phyloP scores from a whole-genome alignment of 1,140 invertebrate genomes.

The Pseudoatta argentina region DNA sequence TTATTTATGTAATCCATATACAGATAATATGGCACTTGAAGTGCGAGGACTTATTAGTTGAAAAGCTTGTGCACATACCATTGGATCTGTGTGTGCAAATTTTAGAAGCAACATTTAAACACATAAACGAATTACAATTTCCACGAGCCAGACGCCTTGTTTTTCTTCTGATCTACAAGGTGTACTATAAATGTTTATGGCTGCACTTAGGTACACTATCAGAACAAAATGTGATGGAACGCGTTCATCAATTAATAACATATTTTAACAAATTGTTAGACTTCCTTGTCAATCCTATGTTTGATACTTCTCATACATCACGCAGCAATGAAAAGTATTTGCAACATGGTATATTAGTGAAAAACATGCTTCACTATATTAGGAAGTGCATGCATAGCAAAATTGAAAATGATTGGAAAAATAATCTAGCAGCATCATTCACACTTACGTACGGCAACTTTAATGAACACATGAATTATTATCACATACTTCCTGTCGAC shows the following conservation, averaged over 20 bases:
- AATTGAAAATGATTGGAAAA: neutral
- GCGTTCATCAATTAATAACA: conserved; percentile 67
- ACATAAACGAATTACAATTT: conserved; percentile 74
- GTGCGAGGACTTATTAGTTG: conserved; percentile 79
- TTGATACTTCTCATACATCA: conserved; percentile 56
- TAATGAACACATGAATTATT: neutral
- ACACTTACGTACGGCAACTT: conserved; percentile 77
- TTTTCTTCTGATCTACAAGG: conserved; percentile 65
- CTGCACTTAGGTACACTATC: conserved; percentile 65
- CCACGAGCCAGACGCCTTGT: conserved; percentile 70
- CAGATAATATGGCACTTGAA: conserved; percentile 78
- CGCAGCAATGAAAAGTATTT: conserved; percentile 43
- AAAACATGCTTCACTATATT: conserved; percentile 68
- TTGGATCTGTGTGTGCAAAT: conserved; percentile 81
- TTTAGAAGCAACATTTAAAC: conserved; percentile 72
- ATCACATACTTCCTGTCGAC: neutral
- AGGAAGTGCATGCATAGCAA: neutral
- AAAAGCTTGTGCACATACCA: conserved; percentile 79
- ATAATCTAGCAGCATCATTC: conserved; percentile 73
- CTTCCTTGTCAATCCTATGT: conserved; percentile 61
- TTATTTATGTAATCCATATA: conserved; percentile 59
- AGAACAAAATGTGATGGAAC: conserved; percentile 18
- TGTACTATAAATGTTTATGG: conserved; percentile 65
- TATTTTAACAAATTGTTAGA: conserved; percentile 76
- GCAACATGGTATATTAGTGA: conserved; percentile 77